Evolutionary conservation across 2,113 vertebrate genomes (phyloP).

Genomic region (Coracopsis vasa): DNA sequence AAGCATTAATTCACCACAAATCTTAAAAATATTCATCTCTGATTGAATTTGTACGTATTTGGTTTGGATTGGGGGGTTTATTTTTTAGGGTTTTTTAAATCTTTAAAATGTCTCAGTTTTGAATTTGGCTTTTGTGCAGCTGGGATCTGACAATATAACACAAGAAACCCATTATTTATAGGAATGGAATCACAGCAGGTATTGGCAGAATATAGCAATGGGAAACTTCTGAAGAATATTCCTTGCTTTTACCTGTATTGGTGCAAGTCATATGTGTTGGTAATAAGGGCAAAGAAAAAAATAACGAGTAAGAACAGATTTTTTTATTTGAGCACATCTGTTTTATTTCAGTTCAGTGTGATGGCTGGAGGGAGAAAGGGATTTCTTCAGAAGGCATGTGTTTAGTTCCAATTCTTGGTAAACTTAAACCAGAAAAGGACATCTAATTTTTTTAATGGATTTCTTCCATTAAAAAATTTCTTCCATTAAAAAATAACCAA

Average conservation of each 20-base stretch:
- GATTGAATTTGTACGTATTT: slow-evolving; percentile 15
- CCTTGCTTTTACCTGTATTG: slow-evolving; percentile 9
- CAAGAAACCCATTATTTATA: slow-evolving; percentile 39
- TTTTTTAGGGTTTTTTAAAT: not conserved
- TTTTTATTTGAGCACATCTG: slow-evolving; percentile 70
- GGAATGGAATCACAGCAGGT: slow-evolving; percentile 20
- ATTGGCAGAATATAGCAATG: slow-evolving; percentile 11
- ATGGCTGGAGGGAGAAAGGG: slow-evolving; percentile 52
- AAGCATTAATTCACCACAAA: slow-evolving; percentile 18
- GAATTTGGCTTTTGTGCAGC: slow-evolving; percentile 18
- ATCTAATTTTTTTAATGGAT: slow-evolving; percentile 26
- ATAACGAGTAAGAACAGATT: slow-evolving; percentile 14
- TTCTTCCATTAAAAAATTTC: no score
- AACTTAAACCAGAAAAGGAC: slow-evolving; percentile 59
- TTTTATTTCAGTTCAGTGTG: slow-evolving; percentile 68
- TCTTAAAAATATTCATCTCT: slow-evolving; percentile 21
- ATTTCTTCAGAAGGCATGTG: slow-evolving; percentile 68
- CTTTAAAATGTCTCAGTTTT: slow-evolving; percentile 29
- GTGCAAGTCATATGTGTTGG: slow-evolving; percentile 3
- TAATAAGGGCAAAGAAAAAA: slow-evolving; percentile 20
- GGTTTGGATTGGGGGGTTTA: not conserved
- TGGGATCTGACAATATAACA: slow-evolving; percentile 44
- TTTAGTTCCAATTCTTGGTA: slow-evolving; percentile 66
- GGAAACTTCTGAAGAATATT: slow-evolving; percentile 15
- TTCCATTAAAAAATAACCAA: no score